Base-by-base conservation (phyloP, 2,797 vertebrate species). In the Fringilla coelebs region DNA sequence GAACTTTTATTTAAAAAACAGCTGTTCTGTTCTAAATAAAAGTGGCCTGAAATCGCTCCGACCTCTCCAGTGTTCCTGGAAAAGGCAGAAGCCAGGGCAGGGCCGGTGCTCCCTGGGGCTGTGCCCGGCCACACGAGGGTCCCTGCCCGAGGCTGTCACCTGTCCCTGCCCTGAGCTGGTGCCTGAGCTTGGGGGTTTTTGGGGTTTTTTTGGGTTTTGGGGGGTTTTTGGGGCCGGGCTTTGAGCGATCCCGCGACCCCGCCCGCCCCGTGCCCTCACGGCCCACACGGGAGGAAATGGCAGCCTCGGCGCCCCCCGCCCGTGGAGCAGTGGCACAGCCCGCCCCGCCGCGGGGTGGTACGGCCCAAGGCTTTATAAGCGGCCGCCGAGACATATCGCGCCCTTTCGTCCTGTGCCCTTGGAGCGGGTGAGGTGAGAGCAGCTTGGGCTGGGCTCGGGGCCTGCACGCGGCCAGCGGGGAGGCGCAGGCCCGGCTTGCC, bases 361-460 rank as follows among this genome's bases (percentile, higher is more conserved):
- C 73, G 5, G 10, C 18, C 85, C 70, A 40, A 38, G 17, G 0
- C 40, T 40, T 87, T 80, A 96, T 92, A 95, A 75, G 0, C 4
- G 2, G 38, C 25, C 2, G 13, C 25, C 6, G 10, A 0, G 0
- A 0, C 0, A 0, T 0, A 0, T 1, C 0, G 0, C 0, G 4
- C 4, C 0, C 34, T 91, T 90, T 78, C 0, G 1, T 0, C 0
- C 0, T 0, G 25, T 5, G 17, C 0, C 1, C 0, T 0, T 0
- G 11, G 11, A 0, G 0, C 0, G 0, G 0, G 0, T 10, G 6
- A 6, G 16, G 36, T 46, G 0, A 1, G 66, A 2, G 1, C 0
- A 1, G 6, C 5, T 4, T 0, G 28, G 8, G 36, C 45, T 0
- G 13, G 2, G 24, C 2, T 73, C 26, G 17, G 34, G 62, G 46